Evolutionary conservation across 2,113 vertebrate species (phyloP), one percentile per base, ranked within the genome.

Genomic region (Pungitius pungitius): DNA sequence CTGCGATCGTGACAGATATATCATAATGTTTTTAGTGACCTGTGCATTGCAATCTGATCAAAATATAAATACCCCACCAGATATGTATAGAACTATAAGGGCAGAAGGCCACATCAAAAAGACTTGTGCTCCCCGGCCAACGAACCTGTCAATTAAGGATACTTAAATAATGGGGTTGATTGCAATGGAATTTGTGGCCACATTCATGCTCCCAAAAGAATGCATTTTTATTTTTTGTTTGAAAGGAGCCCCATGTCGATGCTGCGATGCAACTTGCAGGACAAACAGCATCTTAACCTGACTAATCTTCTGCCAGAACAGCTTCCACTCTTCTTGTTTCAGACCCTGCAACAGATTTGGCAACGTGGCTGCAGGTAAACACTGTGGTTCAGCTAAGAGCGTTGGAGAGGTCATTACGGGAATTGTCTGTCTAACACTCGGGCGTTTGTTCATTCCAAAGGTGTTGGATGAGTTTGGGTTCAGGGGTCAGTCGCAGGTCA

Each of bases 361-460:
- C 2, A n/a, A 42, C 33, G 39, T 57, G 39, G 39, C 40, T 22
- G 18, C 67, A 22, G 54, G 18, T 22, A 68, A 27, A 33, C n/a
- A 2, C 51, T 26, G 5, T 6, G 22, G 13, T 6, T 56, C 52
- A 59, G 18, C 17, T 26, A 30, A 24, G 18, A 20, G 33, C 3
- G 4, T 30, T n/a, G 27, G 22, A 4, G 22, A 18, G 10, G 17
- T 51, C 15, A 30, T 2, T 17, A 6, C 35, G 30, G 12, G 45
- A 18, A 3, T 13, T 10, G 12, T 18, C 1, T 12, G 26, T 20
- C 24, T 63, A 4, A 40, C 35, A 42, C 7, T 42, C n/a, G 17
- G 49, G n/a, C 1, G n/a, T 68, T 68, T 40, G 6, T 62, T 63
- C 47, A 73, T 64, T 39, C 20, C 37, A 42, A 9, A 42, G 39